These are phyloP conservation scores for Cydia splendana DNA, from an alignment of 1,140 invertebrate genomes.

Conservation along the genomic window DNA sequence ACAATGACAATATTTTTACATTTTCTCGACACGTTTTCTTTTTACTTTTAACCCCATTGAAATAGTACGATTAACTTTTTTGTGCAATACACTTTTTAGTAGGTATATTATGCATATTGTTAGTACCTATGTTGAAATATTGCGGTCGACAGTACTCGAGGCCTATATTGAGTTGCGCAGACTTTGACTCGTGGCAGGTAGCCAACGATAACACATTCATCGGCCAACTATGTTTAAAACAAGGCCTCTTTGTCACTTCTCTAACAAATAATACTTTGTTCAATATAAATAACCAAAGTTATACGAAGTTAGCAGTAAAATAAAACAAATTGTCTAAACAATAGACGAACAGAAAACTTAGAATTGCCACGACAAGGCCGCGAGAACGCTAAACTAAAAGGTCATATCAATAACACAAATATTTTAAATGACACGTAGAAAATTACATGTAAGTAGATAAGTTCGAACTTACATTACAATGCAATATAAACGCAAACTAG, in stretches of 20 bases:
- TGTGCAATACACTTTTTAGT: neutral
- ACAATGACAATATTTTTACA: too few relatives aligned
- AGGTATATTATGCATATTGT: too few relatives aligned
- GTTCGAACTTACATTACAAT: neutral
- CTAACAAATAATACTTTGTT: neutral
- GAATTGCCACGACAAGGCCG: neutral
- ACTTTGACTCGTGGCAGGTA: conserved; percentile 9
- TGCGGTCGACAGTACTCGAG: neutral
- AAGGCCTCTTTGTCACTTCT: conserved; percentile 2
- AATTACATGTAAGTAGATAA: neutral
- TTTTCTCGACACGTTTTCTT: too few relatives aligned
- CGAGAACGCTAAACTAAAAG: neutral
- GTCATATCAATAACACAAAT: neutral
- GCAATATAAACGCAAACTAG: neutral
- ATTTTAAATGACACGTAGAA: neutral
- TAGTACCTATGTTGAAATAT: neutral
- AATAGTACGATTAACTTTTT: neutral
- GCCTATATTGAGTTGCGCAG: conserved; percentile 6
- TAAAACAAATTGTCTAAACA: neutral
- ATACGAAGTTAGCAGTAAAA: neutral
- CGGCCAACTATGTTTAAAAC: neutral
- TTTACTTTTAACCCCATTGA: too few relatives aligned
- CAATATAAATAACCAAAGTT: neutral
- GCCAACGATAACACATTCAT: neutral
- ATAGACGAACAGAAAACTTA: conserved; percentile 6